Evolutionary conservation across 2,113 vertebrate species (phyloP).

Genomic region (Dipodomys ordii): DNA sequence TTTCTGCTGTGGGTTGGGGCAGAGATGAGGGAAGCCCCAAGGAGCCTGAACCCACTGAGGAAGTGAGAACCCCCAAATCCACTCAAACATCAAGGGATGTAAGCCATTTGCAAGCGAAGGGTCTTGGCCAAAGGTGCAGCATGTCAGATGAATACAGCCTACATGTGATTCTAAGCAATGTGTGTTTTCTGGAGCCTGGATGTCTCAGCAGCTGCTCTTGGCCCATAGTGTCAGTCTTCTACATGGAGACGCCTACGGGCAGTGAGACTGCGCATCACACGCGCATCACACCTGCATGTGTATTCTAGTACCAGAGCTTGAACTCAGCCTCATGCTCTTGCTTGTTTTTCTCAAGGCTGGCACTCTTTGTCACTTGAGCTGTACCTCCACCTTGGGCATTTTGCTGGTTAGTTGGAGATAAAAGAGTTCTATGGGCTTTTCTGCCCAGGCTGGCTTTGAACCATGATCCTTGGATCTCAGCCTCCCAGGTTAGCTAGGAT

Average conservation of each 20-base stretch:
- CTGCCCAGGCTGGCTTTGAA: too few species aligned
- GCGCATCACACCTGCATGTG: too few species aligned
- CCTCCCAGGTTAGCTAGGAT: too few species aligned
- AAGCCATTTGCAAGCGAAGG: not conserved
- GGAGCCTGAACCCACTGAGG: not conserved
- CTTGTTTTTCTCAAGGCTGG: too few species aligned
- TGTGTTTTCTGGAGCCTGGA: not conserved
- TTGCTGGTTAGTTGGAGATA: too few species aligned
- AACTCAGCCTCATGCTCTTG: too few species aligned
- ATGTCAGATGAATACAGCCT: not conserved
- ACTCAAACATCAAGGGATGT: not conserved
- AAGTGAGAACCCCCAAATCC: not conserved
- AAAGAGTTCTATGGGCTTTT: too few species aligned
- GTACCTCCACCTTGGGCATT: too few species aligned
- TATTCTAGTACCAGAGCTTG: too few species aligned
- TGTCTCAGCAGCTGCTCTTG: not conserved
- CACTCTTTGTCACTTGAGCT: too few species aligned
- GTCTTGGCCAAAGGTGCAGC: not conserved
- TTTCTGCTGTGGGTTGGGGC: not conserved
- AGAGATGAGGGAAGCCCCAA: not conserved
- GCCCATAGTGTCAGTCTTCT: not conserved
- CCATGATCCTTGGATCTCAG: too few species aligned
- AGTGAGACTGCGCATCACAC: not conserved
- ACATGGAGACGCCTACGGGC: fast-evolving
- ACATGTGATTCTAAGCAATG: fast-evolving